Evolutionary conservation across 2,888 invertebrate species (phyloP).

Genomic region (Quadriops clusia): DNA sequence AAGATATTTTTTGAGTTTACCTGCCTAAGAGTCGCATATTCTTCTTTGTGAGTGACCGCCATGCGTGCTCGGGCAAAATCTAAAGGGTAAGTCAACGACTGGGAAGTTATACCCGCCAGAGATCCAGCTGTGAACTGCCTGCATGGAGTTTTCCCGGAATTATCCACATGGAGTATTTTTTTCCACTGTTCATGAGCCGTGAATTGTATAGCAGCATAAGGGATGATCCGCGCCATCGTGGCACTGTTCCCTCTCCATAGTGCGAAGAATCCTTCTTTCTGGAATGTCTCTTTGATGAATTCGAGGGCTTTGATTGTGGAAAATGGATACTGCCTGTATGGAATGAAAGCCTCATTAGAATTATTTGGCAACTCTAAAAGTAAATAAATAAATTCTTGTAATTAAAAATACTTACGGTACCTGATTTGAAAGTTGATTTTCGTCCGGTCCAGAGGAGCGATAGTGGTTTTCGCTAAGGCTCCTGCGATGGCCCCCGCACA

Average conservation of each 20-base stretch:
- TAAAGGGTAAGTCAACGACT: constrained; percentile 87
- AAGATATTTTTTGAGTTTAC: too few relatives aligned
- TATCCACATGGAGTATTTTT: constrained; percentile 60
- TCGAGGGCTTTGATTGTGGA: constrained; percentile 56
- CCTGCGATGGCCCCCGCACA: constrained; percentile 89
- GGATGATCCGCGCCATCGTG: constrained; percentile 92
- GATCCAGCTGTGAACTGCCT: constrained; percentile 80
- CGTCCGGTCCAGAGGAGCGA: constrained; percentile 93
- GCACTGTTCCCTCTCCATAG: constrained; percentile 98
- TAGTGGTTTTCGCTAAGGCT: constrained; percentile 87
- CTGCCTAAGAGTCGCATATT: constrained; percentile 51
- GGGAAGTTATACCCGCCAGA: constrained; percentile 90
- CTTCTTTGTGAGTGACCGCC: constrained; percentile 80
- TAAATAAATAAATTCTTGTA: constrained; percentile 5
- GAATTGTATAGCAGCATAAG: constrained; percentile 96
- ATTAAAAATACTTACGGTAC: constrained; percentile 35
- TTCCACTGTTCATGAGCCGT: constrained; percentile 98
- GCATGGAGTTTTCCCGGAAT: constrained; percentile 38
- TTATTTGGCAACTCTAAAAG: constrained; percentile 3
- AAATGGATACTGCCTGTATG: constrained; percentile 40
- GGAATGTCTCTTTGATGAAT: constrained; percentile 57
- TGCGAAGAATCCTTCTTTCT: constrained; percentile 66
- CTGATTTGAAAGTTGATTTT: constrained; percentile 97
- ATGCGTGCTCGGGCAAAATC: constrained; percentile 94
- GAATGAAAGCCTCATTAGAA: constrained; percentile 2